Conservation (phyloP, 2,888 invertebrate species). For the Scaptomyza polygonia region DNA sequence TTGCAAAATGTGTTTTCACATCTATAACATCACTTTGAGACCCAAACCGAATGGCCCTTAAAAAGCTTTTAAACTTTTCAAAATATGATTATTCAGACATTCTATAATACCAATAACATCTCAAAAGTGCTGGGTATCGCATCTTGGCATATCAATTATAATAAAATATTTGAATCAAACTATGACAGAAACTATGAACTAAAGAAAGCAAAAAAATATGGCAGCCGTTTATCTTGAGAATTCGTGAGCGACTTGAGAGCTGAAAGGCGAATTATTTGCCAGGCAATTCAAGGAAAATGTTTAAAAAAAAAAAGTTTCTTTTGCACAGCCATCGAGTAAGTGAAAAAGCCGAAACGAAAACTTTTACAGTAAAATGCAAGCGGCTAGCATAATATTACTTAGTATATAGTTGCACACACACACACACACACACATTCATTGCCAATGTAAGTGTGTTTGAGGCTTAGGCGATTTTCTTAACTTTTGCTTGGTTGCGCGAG, state of each 20-base stretch:
- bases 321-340: constrained; percentile 27
- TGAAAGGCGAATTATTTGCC: constrained; percentile 32
- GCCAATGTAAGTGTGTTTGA: constrained; percentile 36
- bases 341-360: constrained; percentile 61
- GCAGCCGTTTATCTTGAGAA: constrained; percentile 59
- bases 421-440: constrained; percentile 6
- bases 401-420: constrained; percentile 11
- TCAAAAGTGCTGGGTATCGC: constrained; percentile 10
- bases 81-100: too few species aligned
- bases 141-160: constrained; percentile 27
- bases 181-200: constrained; percentile 10
- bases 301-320: constrained; percentile 6
- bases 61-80: too few species aligned
- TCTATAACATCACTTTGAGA: too few species aligned
- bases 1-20: too few species aligned
- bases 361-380: constrained; percentile 60
- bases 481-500: constrained; percentile 46
- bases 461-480: constrained; percentile 67
- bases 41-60: too few species aligned
- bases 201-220: constrained; percentile 31
- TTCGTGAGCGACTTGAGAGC: constrained; percentile 39
- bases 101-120: neutral
- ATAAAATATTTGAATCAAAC: constrained; percentile 38
- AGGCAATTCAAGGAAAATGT: constrained; percentile 26
- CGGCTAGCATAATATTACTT: constrained; percentile 54